Conservation (phyloP, 2,797 vertebrate species). For the Allobates femoralis region DNA sequence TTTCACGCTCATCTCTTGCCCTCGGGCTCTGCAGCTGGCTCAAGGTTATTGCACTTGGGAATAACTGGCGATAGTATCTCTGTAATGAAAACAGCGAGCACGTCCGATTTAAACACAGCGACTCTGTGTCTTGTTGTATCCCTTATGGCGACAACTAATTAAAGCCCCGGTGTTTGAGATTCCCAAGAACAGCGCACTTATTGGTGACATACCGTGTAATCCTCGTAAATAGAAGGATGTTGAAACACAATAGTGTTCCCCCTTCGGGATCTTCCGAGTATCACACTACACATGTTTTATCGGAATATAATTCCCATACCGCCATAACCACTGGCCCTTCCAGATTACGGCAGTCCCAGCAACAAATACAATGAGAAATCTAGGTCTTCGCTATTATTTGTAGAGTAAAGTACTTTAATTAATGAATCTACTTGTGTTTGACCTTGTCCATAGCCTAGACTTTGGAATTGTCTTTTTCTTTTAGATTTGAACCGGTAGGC, state of each 20-base stretch:
- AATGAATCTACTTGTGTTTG: too few relatives aligned
- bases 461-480: too few relatives aligned
- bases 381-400: too few relatives aligned
- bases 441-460: too few relatives aligned
- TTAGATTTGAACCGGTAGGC: too few relatives aligned
- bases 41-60: conserved; percentile 59
- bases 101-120: conserved; percentile 37
- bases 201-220: conserved; percentile 22
- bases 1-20: conserved; percentile 22
- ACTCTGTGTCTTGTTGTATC: conserved; percentile 20
- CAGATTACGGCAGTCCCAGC: background rate
- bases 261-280: background rate
- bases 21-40: conserved; percentile 58
- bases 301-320: background rate
- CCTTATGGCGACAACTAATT: conserved; percentile 49
- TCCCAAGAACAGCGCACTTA: conserved; percentile 43
- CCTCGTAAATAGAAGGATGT: conserved; percentile 14
- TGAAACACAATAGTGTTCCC: conserved; percentile 2
- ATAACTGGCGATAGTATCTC: conserved; percentile 54
- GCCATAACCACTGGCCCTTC: background rate
- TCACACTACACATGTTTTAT: background rate
- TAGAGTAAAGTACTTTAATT: too few relatives aligned
- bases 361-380: background rate
- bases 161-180: conserved; percentile 37
- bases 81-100: conserved; percentile 52